Evolutionary conservation across 2,113 vertebrate genomes (phyloP).

Genomic region (Cathartes aura): DNA sequence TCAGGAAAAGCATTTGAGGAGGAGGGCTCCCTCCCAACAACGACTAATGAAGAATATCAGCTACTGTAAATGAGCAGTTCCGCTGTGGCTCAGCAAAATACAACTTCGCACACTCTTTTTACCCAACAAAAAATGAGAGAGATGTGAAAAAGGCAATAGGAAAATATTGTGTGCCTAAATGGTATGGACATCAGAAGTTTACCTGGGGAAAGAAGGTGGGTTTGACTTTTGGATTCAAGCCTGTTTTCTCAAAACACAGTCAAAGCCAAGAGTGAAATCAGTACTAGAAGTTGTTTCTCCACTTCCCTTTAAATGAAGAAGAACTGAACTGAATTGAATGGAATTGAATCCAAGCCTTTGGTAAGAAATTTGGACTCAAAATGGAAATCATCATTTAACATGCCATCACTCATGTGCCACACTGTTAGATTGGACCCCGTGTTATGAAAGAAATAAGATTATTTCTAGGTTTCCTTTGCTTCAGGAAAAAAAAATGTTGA

Average conservation of each 20-base stretch:
- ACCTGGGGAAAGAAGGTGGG: background rate
- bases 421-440: background rate
- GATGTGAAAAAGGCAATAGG: background rate
- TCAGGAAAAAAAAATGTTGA: fast-evolving
- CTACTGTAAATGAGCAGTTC: background rate
- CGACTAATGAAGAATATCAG: background rate
- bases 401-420: fast-evolving
- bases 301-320: background rate
- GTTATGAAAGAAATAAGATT: background rate
- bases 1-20: background rate
- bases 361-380: background rate
- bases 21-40: background rate
- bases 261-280: background rate
- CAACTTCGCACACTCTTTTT: background rate
- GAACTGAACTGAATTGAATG: background rate
- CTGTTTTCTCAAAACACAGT: background rate
- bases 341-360: background rate
- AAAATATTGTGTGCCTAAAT: background rate
- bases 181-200: background rate
- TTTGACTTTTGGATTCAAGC: background rate
- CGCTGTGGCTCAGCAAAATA: background rate
- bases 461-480: background rate
- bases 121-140: background rate
- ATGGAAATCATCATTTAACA: background rate
- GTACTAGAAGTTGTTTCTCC: background rate